Conservation (phyloP, 2,797 vertebrate species). For the Gastrophryne carolinensis region DNA sequence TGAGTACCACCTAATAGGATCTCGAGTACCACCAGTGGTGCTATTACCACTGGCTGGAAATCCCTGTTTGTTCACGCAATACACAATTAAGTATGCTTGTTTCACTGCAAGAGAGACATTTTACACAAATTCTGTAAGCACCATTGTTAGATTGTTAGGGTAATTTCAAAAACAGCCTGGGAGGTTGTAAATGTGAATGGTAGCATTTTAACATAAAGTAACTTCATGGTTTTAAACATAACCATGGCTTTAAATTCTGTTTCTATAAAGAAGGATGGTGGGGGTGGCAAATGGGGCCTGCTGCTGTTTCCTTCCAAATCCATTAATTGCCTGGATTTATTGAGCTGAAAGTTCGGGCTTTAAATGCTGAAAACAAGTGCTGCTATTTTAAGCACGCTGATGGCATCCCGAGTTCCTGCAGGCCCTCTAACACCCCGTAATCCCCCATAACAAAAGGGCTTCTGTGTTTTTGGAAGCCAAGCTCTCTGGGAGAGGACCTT, state of each 20-base stretch:
- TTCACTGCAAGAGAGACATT: too few relatives aligned
- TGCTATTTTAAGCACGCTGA: constrained; percentile 47
- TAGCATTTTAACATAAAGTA: background rate
- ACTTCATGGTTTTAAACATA: background rate
- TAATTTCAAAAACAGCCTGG: too few relatives aligned
- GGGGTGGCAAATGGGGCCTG: constrained; percentile 7
- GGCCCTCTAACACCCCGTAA: constrained; percentile 43
- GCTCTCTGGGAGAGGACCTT: background rate
- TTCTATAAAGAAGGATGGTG: constrained; percentile 2
- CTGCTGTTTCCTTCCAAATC: constrained; percentile 43
- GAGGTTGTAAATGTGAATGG: background rate
- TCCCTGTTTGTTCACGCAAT: too few relatives aligned
- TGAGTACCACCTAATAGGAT: too few relatives aligned
- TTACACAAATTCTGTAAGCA: too few relatives aligned
- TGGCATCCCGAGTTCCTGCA: constrained; percentile 15
- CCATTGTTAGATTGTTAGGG: too few relatives aligned
- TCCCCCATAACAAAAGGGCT: constrained; percentile 28
- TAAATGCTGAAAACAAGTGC: constrained; percentile 44
- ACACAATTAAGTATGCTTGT: too few relatives aligned
- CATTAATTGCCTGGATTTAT: constrained; percentile 51
- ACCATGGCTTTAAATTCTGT: background rate
- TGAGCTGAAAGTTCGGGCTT: constrained; percentile 44
- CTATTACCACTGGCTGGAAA: too few relatives aligned
- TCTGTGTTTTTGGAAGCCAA: constrained; percentile 2
- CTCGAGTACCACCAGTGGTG: too few relatives aligned